Evolutionary conservation across 2,888 invertebrate species (phyloP).

Genomic region (Dione juno): DNA sequence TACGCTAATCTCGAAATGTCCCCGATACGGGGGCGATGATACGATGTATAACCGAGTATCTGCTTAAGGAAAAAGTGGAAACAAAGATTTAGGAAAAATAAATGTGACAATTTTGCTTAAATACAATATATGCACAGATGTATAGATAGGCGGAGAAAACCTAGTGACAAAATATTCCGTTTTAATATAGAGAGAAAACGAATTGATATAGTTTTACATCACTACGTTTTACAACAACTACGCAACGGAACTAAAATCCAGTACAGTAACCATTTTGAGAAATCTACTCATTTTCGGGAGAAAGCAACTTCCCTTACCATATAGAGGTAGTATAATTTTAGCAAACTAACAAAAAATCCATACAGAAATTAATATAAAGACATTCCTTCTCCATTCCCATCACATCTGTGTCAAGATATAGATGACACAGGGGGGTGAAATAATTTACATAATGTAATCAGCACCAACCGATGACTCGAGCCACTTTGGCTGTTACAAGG

Average conservation of each 20-base stretch:
- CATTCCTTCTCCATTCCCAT: conserved; percentile 31
- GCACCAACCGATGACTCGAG: conserved; percentile 70
- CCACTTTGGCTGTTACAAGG: conserved; percentile 55
- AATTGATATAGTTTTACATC: too few relatives aligned
- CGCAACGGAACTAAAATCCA: too few relatives aligned
- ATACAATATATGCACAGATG: too few relatives aligned
- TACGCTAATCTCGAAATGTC: conserved; percentile 66
- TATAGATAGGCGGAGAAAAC: too few relatives aligned
- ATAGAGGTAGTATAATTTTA: too few relatives aligned
- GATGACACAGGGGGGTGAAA: conserved; percentile 64
- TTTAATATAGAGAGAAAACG: too few relatives aligned
- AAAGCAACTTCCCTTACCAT: too few relatives aligned
- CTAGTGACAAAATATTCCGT: too few relatives aligned
- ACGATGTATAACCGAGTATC: conserved; percentile 58
- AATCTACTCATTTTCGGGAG: too few relatives aligned
- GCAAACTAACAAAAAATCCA: neutral
- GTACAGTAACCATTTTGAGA: too few relatives aligned
- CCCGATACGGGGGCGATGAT: conserved; percentile 61
- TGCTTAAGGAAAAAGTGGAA: conserved; percentile 54
- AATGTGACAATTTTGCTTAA: conserved; percentile 34
- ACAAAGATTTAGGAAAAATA: conserved; percentile 45
- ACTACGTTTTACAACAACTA: too few relatives aligned
- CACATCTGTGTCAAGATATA: conserved; percentile 58
- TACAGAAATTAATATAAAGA: neutral
- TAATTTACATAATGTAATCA: conserved; percentile 79